Conservation (phyloP, 1,140 invertebrate genomes). For the Drosophila tropicalis region DNA sequence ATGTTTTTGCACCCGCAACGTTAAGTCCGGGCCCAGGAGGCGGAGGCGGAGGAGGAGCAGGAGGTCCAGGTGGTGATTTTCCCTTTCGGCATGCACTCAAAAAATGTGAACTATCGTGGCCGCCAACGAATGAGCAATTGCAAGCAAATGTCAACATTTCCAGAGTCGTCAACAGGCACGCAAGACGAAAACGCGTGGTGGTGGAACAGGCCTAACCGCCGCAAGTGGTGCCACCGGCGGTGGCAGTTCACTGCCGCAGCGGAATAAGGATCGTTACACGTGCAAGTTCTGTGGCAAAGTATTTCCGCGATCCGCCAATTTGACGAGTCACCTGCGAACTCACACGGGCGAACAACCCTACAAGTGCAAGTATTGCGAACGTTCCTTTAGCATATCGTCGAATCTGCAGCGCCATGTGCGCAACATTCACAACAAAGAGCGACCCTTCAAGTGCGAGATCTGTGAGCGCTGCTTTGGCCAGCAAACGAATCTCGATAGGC, state of each 20-base stretch:
- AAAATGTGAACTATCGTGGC: conserved; percentile 58
- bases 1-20: conserved; percentile 76
- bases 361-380: conserved; percentile 99
- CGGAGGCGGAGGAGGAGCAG: conserved; percentile 54
- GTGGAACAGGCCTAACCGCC: conserved; percentile 17
- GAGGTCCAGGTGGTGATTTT: conserved; percentile 71
- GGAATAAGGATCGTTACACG: conserved; percentile 94
- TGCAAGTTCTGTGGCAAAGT: conserved; percentile 99
- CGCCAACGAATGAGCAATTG: conserved; percentile 46
- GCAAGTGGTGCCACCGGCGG: conserved; percentile 59
- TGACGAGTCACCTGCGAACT: conserved; percentile 97
- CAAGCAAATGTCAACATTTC: conserved; percentile 55
- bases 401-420: conserved; percentile 99
- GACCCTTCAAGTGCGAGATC: conserved; percentile 93
- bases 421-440: conserved; percentile 99
- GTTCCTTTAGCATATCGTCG: conserved; percentile 99
- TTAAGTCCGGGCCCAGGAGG: conserved; percentile 35
- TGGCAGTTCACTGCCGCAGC: conserved; percentile 82
- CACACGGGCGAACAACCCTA: conserved; percentile 99
- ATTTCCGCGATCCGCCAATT: conserved; percentile 98
- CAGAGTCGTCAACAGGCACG: conserved; percentile 78
- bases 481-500: conserved; percentile 98
- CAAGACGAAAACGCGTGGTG: conserved; percentile 54
- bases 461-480: conserved; percentile 98
- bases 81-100: conserved; percentile 81